Conservation (phyloP, 1,140 invertebrate species). For the Orchesella cincta region DNA sequence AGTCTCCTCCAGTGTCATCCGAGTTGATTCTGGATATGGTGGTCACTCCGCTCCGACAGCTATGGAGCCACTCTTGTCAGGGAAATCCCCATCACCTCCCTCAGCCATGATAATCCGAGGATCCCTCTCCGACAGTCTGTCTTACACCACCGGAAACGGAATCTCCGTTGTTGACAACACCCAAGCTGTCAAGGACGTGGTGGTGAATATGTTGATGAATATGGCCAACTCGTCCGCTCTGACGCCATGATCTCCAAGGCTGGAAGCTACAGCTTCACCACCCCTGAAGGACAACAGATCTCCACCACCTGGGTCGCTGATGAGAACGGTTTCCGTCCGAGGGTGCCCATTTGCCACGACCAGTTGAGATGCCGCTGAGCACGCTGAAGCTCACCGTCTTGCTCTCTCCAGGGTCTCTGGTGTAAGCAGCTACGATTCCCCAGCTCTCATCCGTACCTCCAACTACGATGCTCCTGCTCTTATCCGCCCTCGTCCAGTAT, state of each 20-base stretch:
- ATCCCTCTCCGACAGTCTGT: not conserved
- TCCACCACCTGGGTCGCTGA: conserved; percentile 67
- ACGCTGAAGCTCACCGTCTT: conserved; percentile 18
- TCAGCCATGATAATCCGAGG: not conserved
- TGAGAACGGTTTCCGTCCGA: conserved; percentile 61
- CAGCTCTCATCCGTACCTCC: too few species aligned
- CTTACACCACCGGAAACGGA: conserved; percentile 11
- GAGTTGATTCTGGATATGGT: too few species aligned
- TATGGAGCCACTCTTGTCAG: too few species aligned
- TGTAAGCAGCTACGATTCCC: too few species aligned
- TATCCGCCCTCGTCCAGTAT: too few species aligned
- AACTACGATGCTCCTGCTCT: not conserved
- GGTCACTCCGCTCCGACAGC: too few species aligned
- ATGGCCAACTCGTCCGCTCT: not conserved
- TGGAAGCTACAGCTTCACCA: conserved; percentile 1
- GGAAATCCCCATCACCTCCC: conserved; percentile 19
- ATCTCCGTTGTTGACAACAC: conserved; percentile 18
- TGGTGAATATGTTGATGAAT: not conserved
- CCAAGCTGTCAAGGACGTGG: not conserved
- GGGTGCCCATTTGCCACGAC: conserved; percentile 51
- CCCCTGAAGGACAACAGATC: conserved; percentile 65
- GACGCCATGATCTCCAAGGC: not conserved
- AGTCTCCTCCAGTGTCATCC: too few species aligned
- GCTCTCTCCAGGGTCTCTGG: not conserved
- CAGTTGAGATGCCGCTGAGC: conserved; percentile 2